A percentile compares a stretch with the other conserved stretches of the same genome.
These are phyloP conservation scores for Climacteris rufus DNA, from an alignment of 2,113 vertebrate species.

Conservation along the genomic window DNA sequence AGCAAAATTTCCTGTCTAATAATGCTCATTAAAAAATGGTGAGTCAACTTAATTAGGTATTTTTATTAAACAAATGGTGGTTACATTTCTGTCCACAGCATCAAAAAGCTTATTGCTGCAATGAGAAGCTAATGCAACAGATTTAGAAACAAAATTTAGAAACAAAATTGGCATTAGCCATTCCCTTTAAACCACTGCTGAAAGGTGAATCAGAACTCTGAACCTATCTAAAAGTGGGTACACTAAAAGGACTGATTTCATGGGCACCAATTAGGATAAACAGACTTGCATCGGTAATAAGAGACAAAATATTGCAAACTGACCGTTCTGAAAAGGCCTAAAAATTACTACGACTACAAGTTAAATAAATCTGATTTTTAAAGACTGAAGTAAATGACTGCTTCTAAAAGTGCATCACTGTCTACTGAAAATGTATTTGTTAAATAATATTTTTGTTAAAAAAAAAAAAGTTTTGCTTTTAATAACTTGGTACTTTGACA, in stretches of 20 bases:
- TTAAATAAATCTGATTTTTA: neutral
- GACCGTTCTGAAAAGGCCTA: neutral
- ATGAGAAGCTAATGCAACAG: neutral
- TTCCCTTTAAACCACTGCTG: neutral
- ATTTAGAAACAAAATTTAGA: neutral
- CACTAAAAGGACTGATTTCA: neutral
- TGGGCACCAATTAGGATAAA: neutral
- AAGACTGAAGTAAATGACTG: neutral
- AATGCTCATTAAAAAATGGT: neutral
- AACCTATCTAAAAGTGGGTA: neutral
- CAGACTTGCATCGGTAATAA: neutral
- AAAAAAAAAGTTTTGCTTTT: neutral
- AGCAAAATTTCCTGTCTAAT: neutral
- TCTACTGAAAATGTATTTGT: neutral
- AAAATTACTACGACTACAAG: neutral
- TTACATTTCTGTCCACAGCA: neutral
- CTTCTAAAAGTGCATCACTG: neutral
- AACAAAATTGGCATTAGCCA: neutral
- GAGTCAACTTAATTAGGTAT: neutral
- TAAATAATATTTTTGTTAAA: neutral
- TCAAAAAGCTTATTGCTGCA: neutral
- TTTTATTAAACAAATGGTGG: neutral
- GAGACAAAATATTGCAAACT: neutral
- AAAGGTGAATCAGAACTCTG: neutral
- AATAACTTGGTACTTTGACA: neutral